Evolutionary conservation across 2,888 invertebrate genomes (phyloP).

Genomic region (Saturnia pavonia): DNA sequence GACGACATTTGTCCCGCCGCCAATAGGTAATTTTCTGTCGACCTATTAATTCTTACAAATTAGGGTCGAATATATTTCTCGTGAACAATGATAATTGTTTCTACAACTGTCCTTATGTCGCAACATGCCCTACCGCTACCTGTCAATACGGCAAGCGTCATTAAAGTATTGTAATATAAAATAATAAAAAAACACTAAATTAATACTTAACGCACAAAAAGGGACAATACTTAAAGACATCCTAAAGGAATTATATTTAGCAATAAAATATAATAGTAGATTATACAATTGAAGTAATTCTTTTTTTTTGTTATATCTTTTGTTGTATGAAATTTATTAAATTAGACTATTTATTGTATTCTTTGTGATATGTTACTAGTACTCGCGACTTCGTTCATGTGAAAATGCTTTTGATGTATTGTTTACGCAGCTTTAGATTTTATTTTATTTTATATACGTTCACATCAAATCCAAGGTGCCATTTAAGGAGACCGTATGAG

Average conservation of each 20-base stretch:
- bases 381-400: background rate
- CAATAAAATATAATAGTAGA: background rate
- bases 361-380: background rate
- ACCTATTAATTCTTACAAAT: slow-evolving; percentile 25
- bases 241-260: slow-evolving; percentile 1
- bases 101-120: slow-evolving; percentile 27
- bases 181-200: slow-evolving; percentile 8
- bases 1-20: slow-evolving; percentile 19
- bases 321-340: background rate
- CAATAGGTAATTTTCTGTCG: slow-evolving; percentile 11
- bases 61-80: slow-evolving; percentile 28
- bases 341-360: background rate
- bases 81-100: slow-evolving; percentile 31
- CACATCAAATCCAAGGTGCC: too few relatives aligned
- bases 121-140: slow-evolving; percentile 23
- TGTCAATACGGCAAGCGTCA: slow-evolving; percentile 13
- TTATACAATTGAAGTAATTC: background rate
- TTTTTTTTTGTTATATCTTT: background rate
- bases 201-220: background rate
- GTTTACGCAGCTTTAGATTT: too few relatives aligned
- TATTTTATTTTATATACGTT: too few relatives aligned
- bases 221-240: slow-evolving; percentile 2
- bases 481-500: too few relatives aligned
- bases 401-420: background rate
- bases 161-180: slow-evolving; percentile 15